Percentiles rank a stretch among this genome's conserved stretches.
These are phyloP conservation scores for Melanotaenia parkinsoni DNA, from an alignment of 2,797 vertebrate species.

Conservation along the genomic window DNA sequence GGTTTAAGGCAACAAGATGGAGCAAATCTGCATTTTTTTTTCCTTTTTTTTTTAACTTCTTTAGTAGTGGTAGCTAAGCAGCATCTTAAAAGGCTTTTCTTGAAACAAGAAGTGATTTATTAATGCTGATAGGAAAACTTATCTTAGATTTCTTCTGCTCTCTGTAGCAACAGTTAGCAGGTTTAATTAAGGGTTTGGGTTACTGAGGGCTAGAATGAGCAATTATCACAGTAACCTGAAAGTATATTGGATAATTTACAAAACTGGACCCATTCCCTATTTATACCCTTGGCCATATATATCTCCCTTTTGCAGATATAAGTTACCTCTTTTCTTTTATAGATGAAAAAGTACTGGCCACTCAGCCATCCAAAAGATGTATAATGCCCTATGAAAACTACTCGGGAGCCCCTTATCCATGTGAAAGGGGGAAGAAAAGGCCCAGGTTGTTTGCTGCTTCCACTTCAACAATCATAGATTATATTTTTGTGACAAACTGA, in stretches of 20 bases:
- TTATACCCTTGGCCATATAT: background rate
- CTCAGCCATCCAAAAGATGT: background rate
- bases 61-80: constrained; percentile 17
- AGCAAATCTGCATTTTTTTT: constrained; percentile 23
- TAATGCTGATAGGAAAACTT: background rate
- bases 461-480: background rate
- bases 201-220: constrained; percentile 1
- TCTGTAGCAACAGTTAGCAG: background rate
- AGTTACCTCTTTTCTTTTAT: background rate
- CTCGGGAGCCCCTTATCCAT: background rate
- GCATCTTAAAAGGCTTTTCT: constrained; percentile 18
- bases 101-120: constrained; percentile 9
- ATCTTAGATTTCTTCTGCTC: constrained; percentile 11
- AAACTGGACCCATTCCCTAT: background rate
- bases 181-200: constrained; percentile 2
- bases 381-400: too few relatives aligned
- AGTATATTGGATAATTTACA: background rate
- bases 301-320: background rate
- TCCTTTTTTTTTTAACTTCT: constrained; percentile 10
- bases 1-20: constrained; percentile 23
- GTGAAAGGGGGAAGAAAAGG: background rate
- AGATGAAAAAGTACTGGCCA: background rate
- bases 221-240: background rate
- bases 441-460: background rate
- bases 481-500: constrained; percentile 12